These are phyloP conservation scores for Hirundo rustica DNA, from an alignment of 2,797 vertebrate genomes.

Conservation along the genomic window DNA sequence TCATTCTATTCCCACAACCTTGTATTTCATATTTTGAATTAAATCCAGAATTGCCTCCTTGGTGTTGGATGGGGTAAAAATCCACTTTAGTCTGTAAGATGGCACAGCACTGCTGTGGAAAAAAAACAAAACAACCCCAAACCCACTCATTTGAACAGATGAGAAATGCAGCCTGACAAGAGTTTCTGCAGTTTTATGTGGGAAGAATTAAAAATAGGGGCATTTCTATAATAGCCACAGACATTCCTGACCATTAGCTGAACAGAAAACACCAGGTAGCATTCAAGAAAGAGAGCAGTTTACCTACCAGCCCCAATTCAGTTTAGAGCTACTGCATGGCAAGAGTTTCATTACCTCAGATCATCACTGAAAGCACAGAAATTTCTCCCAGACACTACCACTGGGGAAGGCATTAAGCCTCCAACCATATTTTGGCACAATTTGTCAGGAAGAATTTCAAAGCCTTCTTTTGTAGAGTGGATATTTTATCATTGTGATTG, in stretches of 20 bases:
- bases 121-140: background rate
- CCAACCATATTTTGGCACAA: background rate
- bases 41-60: background rate
- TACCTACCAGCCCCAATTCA: background rate
- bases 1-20: background rate
- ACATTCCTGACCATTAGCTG: background rate
- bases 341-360: background rate
- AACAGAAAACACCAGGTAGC: background rate
- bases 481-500: background rate
- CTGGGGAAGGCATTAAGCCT: background rate
- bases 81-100: background rate
- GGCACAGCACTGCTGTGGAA: background rate
- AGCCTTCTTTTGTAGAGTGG: background rate
- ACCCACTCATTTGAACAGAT: background rate
- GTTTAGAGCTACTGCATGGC: background rate
- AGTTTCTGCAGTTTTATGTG: background rate
- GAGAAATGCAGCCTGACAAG: background rate
- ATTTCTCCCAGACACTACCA: background rate
- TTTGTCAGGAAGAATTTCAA: background rate
- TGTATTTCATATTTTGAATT: background rate
- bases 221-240: background rate
- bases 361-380: background rate
- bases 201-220: background rate
- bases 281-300: background rate
- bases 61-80: background rate